phyloP scores from a whole-genome alignment of 2,113 vertebrate genomes.

The Hystrix cristata region DNA sequence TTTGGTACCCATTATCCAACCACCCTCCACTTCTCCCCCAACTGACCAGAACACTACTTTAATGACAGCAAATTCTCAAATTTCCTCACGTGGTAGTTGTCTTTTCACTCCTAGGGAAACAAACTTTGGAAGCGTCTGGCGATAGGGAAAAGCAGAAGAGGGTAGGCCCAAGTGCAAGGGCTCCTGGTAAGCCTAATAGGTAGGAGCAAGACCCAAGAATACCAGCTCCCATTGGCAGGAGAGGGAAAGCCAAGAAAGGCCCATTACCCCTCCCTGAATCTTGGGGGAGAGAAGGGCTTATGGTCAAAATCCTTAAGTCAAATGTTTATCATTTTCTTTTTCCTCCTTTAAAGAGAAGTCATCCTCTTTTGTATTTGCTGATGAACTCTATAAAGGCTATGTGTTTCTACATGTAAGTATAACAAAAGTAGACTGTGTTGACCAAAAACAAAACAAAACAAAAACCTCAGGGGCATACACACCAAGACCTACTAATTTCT shows the following conservation, averaged over 20 bases:
- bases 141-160: neutral
- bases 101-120: neutral
- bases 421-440: neutral
- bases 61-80: neutral
- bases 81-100: neutral
- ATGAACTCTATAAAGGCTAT: conserved; percentile 4
- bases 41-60: neutral
- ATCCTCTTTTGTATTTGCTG: conserved; percentile 31
- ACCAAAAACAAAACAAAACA: neutral
- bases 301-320: neutral
- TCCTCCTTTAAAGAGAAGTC: neutral
- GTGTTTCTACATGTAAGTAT: neutral
- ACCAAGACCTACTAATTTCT: conserved; percentile 31
- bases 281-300: neutral
- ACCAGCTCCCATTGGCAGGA: neutral
- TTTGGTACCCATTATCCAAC: neutral
- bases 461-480: neutral
- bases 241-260: neutral
- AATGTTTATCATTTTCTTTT: neutral
- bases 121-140: neutral
- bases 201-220: neutral
- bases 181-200: neutral
- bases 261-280: neutral
- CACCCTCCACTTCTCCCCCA: neutral
- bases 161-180: neutral